Conservation (phyloP, 2,113 vertebrate genomes). For the Trachemys scripta region DNA sequence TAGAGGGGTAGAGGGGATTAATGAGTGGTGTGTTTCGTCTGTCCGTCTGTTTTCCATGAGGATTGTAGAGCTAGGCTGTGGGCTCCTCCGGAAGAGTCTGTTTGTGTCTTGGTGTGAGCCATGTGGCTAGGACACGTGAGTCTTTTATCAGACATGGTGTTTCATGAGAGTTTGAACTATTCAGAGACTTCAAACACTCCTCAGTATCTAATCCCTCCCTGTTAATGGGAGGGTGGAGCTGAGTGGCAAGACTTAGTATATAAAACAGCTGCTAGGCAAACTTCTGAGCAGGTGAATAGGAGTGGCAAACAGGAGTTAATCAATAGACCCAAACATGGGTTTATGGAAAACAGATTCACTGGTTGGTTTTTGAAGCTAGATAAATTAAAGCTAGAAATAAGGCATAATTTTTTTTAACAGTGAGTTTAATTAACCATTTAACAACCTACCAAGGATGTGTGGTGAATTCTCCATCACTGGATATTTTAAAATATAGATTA, state of each 20-base stretch:
- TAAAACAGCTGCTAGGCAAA: background rate
- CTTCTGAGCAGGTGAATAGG: background rate
- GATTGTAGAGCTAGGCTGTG: background rate
- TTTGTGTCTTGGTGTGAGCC: background rate
- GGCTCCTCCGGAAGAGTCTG: background rate
- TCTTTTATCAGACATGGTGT: background rate
- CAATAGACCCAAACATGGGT: background rate
- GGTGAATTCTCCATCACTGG: background rate
- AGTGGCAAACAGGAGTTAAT: background rate
- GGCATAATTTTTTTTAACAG: background rate
- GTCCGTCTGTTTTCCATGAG: background rate
- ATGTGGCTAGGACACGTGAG: fast-evolving
- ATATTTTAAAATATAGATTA: background rate
- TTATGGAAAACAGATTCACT: background rate
- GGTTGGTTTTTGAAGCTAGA: background rate
- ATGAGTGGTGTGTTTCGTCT: background rate
- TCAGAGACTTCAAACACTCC: background rate
- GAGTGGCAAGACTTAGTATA: background rate
- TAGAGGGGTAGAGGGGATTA: background rate
- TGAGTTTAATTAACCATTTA: background rate
- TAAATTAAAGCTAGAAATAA: background rate
- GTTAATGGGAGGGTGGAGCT: background rate
- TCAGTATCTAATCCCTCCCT: background rate
- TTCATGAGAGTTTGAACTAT: background rate
- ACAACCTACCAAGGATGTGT: background rate